Percentiles rank a stretch among this genome's conserved stretches.
These are phyloP conservation scores for Cromileptes altivelis DNA, from an alignment of 2,113 vertebrate genomes.

Conservation along the genomic window DNA sequence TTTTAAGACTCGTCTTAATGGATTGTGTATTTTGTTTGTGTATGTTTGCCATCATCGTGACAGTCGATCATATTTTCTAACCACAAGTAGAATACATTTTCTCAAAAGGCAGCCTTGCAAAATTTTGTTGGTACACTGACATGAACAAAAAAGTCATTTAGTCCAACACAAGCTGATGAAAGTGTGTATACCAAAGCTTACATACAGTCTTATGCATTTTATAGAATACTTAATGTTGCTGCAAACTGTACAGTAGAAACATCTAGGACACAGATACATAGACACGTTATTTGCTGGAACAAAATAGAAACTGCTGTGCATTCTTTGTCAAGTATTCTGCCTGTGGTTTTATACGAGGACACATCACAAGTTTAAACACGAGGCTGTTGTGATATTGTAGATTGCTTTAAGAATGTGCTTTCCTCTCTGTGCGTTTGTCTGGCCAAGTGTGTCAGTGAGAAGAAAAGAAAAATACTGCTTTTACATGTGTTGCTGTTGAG, in stretches of 20 bases:
- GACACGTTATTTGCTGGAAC: conserved; percentile 85
- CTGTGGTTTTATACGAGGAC: conserved; percentile 56
- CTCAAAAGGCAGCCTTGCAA: conserved; percentile 51
- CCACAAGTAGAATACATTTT: conserved; percentile 29
- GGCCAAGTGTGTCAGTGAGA: conserved; percentile 66
- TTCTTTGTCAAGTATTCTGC: conserved; percentile 82
- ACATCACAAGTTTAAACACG: conserved; percentile 75
- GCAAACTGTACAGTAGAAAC: conserved; percentile 63
- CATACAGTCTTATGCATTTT: conserved; percentile 89
- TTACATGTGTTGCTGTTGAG: conserved; percentile 69
- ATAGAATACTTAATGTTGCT: conserved; percentile 77
- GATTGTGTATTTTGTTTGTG: conserved; percentile 57
- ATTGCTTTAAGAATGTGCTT: conserved; percentile 81
- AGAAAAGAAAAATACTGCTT: conserved; percentile 56
- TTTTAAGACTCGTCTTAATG: conserved; percentile 61
- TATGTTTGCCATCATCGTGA: conserved; percentile 57
- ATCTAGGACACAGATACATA: conserved; percentile 29
- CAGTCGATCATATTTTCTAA: conserved; percentile 31
- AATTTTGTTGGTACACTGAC: conserved; percentile 63
- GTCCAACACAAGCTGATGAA: conserved; percentile 67
- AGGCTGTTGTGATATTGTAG: conserved; percentile 80
- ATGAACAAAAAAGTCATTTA: conserved; percentile 53
- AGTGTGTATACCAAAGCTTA: conserved; percentile 90
- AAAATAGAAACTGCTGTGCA: conserved; percentile 85
- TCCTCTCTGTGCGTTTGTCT: conserved; percentile 56